Evolutionary conservation across 2,113 vertebrate genomes (phyloP), one percentile per base, ranked within the genome.

Genomic region (Eira barbara): DNA sequence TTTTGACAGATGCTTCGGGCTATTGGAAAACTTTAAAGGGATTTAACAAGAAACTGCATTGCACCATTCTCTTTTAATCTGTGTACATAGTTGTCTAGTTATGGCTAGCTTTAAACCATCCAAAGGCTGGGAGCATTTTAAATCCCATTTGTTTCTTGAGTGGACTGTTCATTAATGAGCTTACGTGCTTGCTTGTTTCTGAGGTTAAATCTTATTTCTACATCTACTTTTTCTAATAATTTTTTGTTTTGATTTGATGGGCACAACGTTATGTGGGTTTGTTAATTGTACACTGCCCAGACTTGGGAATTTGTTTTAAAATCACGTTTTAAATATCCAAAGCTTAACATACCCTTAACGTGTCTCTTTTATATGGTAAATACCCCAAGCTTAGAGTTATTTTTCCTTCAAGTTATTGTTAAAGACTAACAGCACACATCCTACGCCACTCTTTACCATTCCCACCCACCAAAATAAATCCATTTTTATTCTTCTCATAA

Each of bases 191-290:
- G 80, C 90, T 73, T 96, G 92, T 97, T 94, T 94, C 90, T 97
- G 67, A 94, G 97, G 96, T 86, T 97, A 96, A 98, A 98, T 96
- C 90, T 97, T 96, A 95, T 85, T 98, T 96, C 94, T 92, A 89
- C 52, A 95, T 95, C 97, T 97, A 97, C 34, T 96, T 97, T 96
- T 89, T 91, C 89, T 91, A 97, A 93, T 93, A 86, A 93, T 95
- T 88, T 95, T 89, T 93, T 86, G 42, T 91, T 96, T 96, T 95
- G 71, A 94, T 95, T 96, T 96, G 0, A 83, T 97, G 90, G 87
- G 55, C 52, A 96, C 82, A 97, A 91, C 94, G 78, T 89, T 79
- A 59, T 55, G 45, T 93, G 59, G 47, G 31, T 55, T 92, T 96
- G 21, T 78, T 96, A 93, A 92, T 42, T 91, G 39, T 65, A 83